Conservation (phyloP, 2,797 vertebrate species). For the Sparus aurata region DNA sequence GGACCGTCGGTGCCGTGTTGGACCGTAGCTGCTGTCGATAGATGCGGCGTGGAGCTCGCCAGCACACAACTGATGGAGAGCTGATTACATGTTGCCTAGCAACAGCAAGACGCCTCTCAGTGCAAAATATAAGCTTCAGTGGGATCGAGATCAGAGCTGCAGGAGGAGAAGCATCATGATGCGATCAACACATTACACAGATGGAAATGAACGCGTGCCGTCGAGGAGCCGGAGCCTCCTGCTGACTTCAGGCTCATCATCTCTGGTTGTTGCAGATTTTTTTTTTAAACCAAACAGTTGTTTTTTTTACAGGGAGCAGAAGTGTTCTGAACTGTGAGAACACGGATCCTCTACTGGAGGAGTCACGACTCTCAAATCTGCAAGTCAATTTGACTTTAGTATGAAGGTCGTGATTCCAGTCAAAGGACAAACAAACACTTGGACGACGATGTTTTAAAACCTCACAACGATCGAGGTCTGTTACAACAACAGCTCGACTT, state of each 20-base stretch:
- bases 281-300: neutral
- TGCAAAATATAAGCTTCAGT: constrained; percentile 49
- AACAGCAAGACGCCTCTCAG: constrained; percentile 79
- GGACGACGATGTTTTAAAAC: too few relatives aligned
- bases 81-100: constrained; percentile 66
- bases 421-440: too few relatives aligned
- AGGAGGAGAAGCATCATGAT: constrained; percentile 47
- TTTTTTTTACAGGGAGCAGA: neutral
- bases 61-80: constrained; percentile 66
- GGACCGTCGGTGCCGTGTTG: constrained; percentile 15
- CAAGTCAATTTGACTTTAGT: too few relatives aligned
- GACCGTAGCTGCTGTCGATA: constrained; percentile 21
- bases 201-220: neutral
- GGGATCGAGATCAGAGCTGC: constrained; percentile 59
- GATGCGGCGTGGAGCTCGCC: constrained; percentile 39
- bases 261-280: neutral
- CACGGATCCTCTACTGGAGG: neutral
- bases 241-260: neutral
- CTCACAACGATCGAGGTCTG: too few relatives aligned
- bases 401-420: too few relatives aligned
- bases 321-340: neutral
- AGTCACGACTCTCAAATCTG: too few relatives aligned
- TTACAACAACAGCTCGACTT: too few relatives aligned
- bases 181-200: constrained; percentile 21
- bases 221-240: neutral